Base-by-base conservation (phyloP, 2,797 vertebrate genomes). In the Rhinoraja longicauda region DNA sequence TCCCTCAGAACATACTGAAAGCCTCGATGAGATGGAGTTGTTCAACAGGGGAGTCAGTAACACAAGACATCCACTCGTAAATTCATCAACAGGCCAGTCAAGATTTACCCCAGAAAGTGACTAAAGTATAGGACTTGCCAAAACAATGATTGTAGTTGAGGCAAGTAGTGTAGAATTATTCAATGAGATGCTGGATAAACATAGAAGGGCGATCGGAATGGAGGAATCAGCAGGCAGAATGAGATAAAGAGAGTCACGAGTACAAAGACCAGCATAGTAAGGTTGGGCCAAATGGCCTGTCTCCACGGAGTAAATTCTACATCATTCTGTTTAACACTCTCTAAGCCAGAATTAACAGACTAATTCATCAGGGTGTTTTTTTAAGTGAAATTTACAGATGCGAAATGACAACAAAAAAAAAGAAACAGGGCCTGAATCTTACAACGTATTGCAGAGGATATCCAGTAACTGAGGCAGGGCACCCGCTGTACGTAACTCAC, bases 351-450 rank as follows among this genome's bases (percentile, higher is more conserved):
- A 88, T 88, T 67, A 88, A 67, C 62, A 3, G 62, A 67, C 39
- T 88, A 64, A 67, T 88, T 64, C n/a, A 67, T 9, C 62, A 32
- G 32, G 62, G 17, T 64, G 62, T n/a, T 67, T 88, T 88, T 36
- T 62, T 19, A 32, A 8, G 59, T 64, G n/a, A 62, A 64, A 64
- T 88, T 67, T 88, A 67, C 84, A 86, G 59, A 67, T 88, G 84
- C 17, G 67, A 36, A 88, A 67, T 4, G 7, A 36, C 84, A 88
- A 84, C n/a, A 53, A 4, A 53, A 53, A 4, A 64, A 36, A 67
- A n/a, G 19, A 88, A 88, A 67, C n/a, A 88, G 62, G n/a, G 36
- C 36, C 84, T 32, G n/a, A 88, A 36, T 84, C 84, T 88, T 88
- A 64, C 19, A 88, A n/a, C n/a, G 36, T 88, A 67, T 19, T 67